Conservation (phyloP, 2,113 vertebrate species). For the Scomber colias region DNA sequence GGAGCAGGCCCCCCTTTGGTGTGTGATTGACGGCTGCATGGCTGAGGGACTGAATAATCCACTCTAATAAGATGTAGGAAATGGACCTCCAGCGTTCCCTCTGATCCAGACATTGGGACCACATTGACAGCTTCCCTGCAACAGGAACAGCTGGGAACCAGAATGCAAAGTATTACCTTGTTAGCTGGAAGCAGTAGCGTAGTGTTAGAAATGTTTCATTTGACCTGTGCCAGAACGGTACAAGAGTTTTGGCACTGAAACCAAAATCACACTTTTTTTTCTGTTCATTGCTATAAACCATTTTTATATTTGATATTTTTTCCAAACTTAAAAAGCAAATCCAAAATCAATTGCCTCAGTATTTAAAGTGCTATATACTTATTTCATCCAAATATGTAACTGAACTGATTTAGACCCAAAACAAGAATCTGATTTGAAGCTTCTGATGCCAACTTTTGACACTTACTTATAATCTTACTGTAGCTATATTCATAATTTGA, state of each 20-base stretch:
- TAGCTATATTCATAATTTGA: too few species aligned
- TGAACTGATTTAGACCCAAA: background rate
- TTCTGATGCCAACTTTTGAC: too few species aligned
- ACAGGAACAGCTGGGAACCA: slow-evolving; percentile 67
- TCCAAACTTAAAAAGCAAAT: background rate
- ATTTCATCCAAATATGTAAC: background rate
- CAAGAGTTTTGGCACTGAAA: background rate
- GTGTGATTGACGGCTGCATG: slow-evolving; percentile 83
- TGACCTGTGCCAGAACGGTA: background rate
- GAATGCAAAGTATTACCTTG: slow-evolving; percentile 55
- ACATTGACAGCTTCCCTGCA: slow-evolving; percentile 71
- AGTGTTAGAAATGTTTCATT: slow-evolving; percentile 1
- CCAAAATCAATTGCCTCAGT: background rate
- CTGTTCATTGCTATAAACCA: too few species aligned
- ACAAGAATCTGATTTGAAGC: background rate
- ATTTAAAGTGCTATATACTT: background rate
- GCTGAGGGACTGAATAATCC: slow-evolving; percentile 82
- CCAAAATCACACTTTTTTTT: background rate
- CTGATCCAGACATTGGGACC: slow-evolving; percentile 69
- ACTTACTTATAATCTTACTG: too few species aligned
- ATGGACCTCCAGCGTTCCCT: slow-evolving; percentile 80
- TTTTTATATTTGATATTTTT: background rate
- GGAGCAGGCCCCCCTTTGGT: slow-evolving; percentile 75
- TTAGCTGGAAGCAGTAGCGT: slow-evolving; percentile 43
- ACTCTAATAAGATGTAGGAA: slow-evolving; percentile 85